A percentile compares a stretch with the other conserved stretches of the same genome.
These are phyloP conservation scores for Odontesthes bonariensis DNA, from an alignment of 2,113 vertebrate species.

Conservation along the genomic window DNA sequence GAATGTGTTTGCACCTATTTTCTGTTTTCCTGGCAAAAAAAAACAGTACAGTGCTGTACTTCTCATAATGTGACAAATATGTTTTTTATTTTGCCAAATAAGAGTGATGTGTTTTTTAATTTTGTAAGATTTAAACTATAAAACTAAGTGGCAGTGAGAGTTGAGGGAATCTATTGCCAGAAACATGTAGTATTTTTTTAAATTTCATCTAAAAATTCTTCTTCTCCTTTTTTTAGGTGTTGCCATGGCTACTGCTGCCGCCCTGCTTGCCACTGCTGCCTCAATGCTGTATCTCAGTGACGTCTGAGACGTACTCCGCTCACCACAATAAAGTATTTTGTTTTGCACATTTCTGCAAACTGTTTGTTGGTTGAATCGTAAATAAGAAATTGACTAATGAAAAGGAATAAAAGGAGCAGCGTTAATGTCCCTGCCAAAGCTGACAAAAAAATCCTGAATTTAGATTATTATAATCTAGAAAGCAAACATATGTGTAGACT, in stretches of 20 bases:
- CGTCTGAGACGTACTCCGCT: constrained; percentile 5
- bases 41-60: no score
- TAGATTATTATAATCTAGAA: background rate
- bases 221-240: constrained; percentile 65
- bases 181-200: background rate
- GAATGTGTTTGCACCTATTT: no score
- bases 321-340: constrained; percentile 34
- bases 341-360: constrained; percentile 7
- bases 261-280: constrained; percentile 75
- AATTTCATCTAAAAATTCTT: background rate
- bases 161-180: no score
- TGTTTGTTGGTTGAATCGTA: constrained; percentile 11
- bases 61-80: background rate
- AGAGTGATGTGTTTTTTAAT: no score
- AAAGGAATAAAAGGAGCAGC: background rate
- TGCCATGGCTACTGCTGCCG: constrained; percentile 70
- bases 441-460: background rate
- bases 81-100: no score
- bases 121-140: no score
- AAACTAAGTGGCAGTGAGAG: no score
- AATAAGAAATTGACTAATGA: background rate
- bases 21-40: no score
- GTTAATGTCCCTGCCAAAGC: background rate
- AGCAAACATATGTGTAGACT: no score
- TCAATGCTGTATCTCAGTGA: constrained; percentile 80